A percentile compares a stretch with the other conserved stretches of the same genome.
These are phyloP conservation scores for Spodoptera picta DNA, from an alignment of 2,888 invertebrate genomes.

Conservation along the genomic window DNA sequence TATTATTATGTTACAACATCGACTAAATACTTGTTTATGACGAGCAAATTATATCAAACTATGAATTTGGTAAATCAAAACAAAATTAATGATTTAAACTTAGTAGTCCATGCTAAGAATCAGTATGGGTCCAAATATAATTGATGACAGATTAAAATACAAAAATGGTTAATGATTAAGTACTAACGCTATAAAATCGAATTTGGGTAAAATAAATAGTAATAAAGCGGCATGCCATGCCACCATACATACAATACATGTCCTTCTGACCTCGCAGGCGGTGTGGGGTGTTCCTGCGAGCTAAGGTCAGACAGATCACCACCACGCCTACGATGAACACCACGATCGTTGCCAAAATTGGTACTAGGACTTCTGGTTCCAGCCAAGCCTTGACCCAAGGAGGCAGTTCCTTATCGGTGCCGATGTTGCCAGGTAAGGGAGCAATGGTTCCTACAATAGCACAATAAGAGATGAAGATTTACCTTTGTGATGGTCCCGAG, in stretches of 20 bases:
- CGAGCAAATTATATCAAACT: slow-evolving; percentile 67
- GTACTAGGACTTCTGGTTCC: slow-evolving; percentile 96
- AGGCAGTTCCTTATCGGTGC: slow-evolving; percentile 87
- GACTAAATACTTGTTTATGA: slow-evolving; percentile 30
- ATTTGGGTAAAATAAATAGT: slow-evolving; percentile 52
- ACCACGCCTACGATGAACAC: slow-evolving; percentile 96
- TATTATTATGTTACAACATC: slow-evolving; percentile 14
- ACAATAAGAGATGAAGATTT: slow-evolving; percentile 65
- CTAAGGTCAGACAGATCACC: slow-evolving; percentile 96
- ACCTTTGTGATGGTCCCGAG: slow-evolving; percentile 95
- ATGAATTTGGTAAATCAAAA: slow-evolving; percentile 63
- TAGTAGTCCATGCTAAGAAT: slow-evolving; percentile 45
- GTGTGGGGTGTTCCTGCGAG: slow-evolving; percentile 94
- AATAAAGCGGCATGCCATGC: slow-evolving; percentile 79
- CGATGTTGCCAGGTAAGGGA: slow-evolving; percentile 91
- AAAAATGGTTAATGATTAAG: slow-evolving; percentile 19
- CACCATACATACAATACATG: slow-evolving; percentile 92
- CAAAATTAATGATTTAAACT: slow-evolving; percentile 32
- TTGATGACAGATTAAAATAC: not conserved
- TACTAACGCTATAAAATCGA: slow-evolving; percentile 17
- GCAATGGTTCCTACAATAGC: slow-evolving; percentile 93
- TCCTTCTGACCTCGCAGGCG: slow-evolving; percentile 95
- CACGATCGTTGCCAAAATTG: slow-evolving; percentile 95
- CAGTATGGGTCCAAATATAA: slow-evolving; percentile 19
- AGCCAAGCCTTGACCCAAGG: slow-evolving; percentile 96